Evolutionary conservation across 1,140 invertebrate genomes (phyloP).

Genomic region (Panagrolaimus sp.): DNA sequence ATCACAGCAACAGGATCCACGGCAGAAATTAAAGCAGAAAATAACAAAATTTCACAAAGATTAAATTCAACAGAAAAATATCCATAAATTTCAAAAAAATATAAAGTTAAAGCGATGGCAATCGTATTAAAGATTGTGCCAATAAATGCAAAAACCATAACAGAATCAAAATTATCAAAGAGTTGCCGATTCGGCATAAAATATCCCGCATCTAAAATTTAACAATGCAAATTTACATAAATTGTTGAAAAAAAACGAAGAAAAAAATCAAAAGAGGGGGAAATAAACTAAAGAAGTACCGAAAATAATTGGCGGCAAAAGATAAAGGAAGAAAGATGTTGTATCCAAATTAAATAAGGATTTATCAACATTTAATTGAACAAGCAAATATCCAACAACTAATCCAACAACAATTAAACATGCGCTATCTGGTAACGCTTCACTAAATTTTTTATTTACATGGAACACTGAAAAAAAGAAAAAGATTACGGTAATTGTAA

Average conservation of each 20-base stretch:
- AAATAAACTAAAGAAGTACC: too few species aligned
- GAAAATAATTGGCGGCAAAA: conserved; percentile 62
- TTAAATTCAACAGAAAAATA: conserved; percentile 60
- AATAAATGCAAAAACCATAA: conserved; percentile 87
- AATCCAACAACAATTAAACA: conserved; percentile 56
- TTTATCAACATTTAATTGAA: conserved; percentile 36
- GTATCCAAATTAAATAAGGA: conserved; percentile 42
- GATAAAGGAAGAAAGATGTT: conserved; percentile 53
- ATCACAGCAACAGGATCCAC: conserved; percentile 93
- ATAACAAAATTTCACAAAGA: conserved; percentile 77
- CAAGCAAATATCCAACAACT: conserved; percentile 41
- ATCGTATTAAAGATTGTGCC: conserved; percentile 62
- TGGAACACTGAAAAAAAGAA: conserved; percentile 54
- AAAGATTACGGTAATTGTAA: conserved; percentile 17
- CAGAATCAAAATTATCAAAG: conserved; percentile 91
- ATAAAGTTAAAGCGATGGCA: conserved; percentile 42
- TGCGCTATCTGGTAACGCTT: conserved; percentile 52
- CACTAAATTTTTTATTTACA: conserved; percentile 50
- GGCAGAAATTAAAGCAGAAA: conserved; percentile 89
- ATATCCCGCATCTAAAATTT: conserved; percentile 69
- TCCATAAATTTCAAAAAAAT: conserved; percentile 20
- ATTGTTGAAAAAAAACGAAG: too few species aligned
- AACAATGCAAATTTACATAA: too few species aligned
- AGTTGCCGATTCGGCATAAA: conserved; percentile 94
- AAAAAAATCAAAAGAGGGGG: too few species aligned